Evolutionary conservation across 2,113 vertebrate genomes (phyloP), one percentile per base, ranked within the genome.

Genomic region (Oreochromis aureus): DNA sequence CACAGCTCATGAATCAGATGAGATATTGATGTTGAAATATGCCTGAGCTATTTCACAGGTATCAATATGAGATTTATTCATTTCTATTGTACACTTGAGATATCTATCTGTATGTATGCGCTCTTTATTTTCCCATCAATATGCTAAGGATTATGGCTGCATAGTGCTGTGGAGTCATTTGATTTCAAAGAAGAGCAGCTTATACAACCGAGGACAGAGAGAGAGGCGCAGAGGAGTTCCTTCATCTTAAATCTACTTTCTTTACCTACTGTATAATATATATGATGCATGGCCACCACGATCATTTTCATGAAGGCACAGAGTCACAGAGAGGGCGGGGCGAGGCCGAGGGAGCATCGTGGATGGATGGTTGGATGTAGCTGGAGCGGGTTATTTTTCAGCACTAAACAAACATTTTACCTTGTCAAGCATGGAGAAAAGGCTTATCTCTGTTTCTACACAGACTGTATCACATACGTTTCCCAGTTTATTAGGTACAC

Each of bases 81-180:
- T 73, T 51, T 54, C 69, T 36, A 15, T 84, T 48, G n/a, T 39
- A 32, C 80, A 46, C 85, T 58, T 36, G 44, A 80, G 11, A 82
- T n/a, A 71, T 73, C 53, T 46, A 4, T 82, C 39, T 54, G 3
- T 83, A 6, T 79, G 59, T 82, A 5, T 39, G 24, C 8, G 3
- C 54, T 81, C 46, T 92, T 90, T 89, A 89, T 89, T 91, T 89
- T 86, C 56, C 82, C 89, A 89, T 92, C 86, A 88, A 63, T 88
- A 92, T 93, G 87, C 76, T 84, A 76, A 89, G 66, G 69, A 41
- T 69, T 36, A 12, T 27, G 19, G 56, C 6, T 61, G 9, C 36
- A 79, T 10, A 22, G 32, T 11, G n/a, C 58, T 86, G 78, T 54
- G 12, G 6, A 69, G 41, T 36, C 71, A 44, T 48, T 15, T 82